These are phyloP conservation scores for Heliocidaris erythrogramma DNA, from an alignment of 35 echinoderm and acorn worm species.

Conservation along the genomic window DNA sequence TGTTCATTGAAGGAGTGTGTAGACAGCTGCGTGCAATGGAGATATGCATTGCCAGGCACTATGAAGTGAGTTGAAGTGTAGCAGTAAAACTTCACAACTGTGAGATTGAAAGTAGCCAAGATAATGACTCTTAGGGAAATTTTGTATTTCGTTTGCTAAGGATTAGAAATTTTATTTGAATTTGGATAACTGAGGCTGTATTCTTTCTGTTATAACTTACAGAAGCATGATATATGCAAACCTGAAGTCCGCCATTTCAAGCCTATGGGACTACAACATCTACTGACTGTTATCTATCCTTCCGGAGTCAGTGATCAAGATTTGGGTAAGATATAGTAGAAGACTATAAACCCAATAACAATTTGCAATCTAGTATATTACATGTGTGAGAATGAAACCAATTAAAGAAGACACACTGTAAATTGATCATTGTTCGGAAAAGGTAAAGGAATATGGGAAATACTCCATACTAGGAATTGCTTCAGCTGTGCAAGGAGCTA, in stretches of 20 bases:
- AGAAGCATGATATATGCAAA: constrained; percentile 43
- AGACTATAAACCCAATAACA: too few relatives aligned
- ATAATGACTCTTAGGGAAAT: background rate
- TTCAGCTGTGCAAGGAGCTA: too few relatives aligned
- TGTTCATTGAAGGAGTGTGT: constrained; percentile 61
- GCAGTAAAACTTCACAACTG: too few relatives aligned
- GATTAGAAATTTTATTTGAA: background rate
- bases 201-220: background rate
- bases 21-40: constrained; percentile 70
- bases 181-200: background rate
- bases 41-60: constrained; percentile 52
- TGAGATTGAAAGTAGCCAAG: too few relatives aligned
- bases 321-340: constrained; percentile 48
- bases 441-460: too few relatives aligned
- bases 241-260: constrained; percentile 24
- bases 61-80: constrained; percentile 7
- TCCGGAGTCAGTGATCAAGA: background rate
- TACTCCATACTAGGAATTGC: too few relatives aligned
- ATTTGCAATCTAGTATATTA: too few relatives aligned
- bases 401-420: too few relatives aligned
- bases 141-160: background rate
- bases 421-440: too few relatives aligned
- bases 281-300: constrained; percentile 48
- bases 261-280: constrained; percentile 7
- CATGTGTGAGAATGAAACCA: too few relatives aligned